phyloP scores from a whole-genome alignment of 2,888 invertebrate genomes.

The Melipona beecheii region DNA sequence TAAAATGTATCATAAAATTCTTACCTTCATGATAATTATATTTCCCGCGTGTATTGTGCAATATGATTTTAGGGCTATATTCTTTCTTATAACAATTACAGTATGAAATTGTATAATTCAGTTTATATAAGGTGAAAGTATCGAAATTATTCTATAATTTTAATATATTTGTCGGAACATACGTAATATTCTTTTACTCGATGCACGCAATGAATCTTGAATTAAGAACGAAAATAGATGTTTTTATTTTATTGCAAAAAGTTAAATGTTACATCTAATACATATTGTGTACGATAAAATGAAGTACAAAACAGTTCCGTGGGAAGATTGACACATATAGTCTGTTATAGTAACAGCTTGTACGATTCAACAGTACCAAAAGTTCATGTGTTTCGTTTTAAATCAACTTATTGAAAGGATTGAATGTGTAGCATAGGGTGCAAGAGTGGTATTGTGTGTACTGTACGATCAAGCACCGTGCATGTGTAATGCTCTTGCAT shows the following conservation, averaged over 20 bases:
- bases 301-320: background rate
- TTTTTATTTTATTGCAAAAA: background rate
- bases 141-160: background rate
- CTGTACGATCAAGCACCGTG: background rate
- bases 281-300: background rate
- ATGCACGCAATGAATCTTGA: background rate
- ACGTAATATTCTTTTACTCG: background rate
- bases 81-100: background rate
- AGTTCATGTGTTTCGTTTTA: slow-evolving; percentile 18
- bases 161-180: background rate
- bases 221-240: background rate
- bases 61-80: slow-evolving; percentile 27
- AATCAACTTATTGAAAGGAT: slow-evolving; percentile 20
- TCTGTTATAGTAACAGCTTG: slow-evolving; percentile 15
- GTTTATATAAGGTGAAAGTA: slow-evolving; percentile 11
- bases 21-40: slow-evolving; percentile 55
- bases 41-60: slow-evolving; percentile 41
- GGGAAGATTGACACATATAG: slow-evolving; percentile 1
- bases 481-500: background rate
- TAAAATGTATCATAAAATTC: slow-evolving; percentile 5
- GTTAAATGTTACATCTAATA: slow-evolving; percentile 13
- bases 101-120: background rate
- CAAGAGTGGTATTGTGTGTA: slow-evolving; percentile 13
- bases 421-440: background rate
- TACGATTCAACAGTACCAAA: slow-evolving; percentile 16